phyloP scores from a whole-genome alignment of 2,113 vertebrate genomes.

The Gadus chalcogrammus region DNA sequence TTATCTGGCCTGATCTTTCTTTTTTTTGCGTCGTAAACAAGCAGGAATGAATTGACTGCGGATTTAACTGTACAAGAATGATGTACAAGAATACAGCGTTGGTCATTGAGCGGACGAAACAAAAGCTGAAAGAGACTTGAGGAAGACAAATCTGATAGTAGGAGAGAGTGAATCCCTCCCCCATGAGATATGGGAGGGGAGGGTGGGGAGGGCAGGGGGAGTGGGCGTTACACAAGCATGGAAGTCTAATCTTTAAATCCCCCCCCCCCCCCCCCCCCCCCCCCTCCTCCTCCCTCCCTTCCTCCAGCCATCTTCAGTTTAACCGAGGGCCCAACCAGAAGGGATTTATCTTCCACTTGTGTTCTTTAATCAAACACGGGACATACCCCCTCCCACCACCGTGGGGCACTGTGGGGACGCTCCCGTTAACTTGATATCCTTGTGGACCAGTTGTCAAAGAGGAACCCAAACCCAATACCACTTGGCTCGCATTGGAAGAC shows the following conservation, averaged over 20 bases:
- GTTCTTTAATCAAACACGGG: slow-evolving; percentile 62
- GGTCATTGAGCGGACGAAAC: no score
- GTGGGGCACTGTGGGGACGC: slow-evolving; percentile 36
- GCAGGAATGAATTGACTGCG: no score
- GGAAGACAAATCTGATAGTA: neutral
- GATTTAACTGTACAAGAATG: no score
- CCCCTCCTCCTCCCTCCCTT: slow-evolving; percentile 58
- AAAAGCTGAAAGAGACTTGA: no score
- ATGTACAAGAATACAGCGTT: no score
- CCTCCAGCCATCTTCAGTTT: slow-evolving; percentile 63
- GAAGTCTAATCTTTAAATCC: slow-evolving; percentile 77
- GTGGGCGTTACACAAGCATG: slow-evolving; percentile 70
- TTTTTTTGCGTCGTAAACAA: no score
- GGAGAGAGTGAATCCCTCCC: neutral
- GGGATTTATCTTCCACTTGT: slow-evolving; percentile 66
- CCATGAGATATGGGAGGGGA: slow-evolving; percentile 34
- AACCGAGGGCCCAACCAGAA: slow-evolving; percentile 60
- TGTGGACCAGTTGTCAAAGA: no score
- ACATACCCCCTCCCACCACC: slow-evolving; percentile 41
- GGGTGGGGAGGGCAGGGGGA: slow-evolving; percentile 59
- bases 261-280: slow-evolving; percentile 63
- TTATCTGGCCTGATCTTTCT: no score
- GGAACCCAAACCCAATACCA: no score
- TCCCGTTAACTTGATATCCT: no score
- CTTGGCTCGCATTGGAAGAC: no score